phyloP scores from a whole-genome alignment of 2,113 vertebrate species.

The Chloropsis hardwickii region DNA sequence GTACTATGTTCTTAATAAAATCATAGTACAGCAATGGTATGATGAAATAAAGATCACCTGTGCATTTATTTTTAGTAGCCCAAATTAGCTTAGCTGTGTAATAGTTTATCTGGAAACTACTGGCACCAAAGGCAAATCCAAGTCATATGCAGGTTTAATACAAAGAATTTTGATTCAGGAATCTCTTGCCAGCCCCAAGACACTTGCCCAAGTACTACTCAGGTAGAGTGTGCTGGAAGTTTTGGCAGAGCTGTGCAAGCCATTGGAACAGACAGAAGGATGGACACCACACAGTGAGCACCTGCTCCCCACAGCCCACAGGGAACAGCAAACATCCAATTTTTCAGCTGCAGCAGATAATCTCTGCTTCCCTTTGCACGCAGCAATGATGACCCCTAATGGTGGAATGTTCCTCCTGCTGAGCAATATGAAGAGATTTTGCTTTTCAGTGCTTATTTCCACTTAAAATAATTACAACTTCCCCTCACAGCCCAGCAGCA shows the following conservation, averaged over 20 bases:
- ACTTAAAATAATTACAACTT: neutral
- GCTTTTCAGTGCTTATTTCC: neutral
- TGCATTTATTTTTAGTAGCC: neutral
- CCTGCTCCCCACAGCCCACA: neutral
- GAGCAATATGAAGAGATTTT: neutral
- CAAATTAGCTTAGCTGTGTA: neutral
- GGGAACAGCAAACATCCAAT: neutral
- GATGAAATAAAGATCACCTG: neutral
- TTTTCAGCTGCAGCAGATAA: neutral
- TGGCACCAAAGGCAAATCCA: neutral
- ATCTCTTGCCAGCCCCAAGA: neutral
- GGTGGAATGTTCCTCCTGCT: slow-evolving; percentile 1
- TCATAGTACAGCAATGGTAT: neutral
- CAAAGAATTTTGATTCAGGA: neutral
- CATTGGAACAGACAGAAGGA: neutral
- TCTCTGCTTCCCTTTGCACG: neutral
- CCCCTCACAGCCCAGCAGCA: neutral
- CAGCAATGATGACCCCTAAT: slow-evolving; percentile 51
- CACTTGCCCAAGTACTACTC: neutral
- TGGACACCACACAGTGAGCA: neutral
- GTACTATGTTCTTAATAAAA: slow-evolving; percentile 28
- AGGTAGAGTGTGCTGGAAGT: neutral
- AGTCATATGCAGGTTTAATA: neutral
- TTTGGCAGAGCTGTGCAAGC: neutral
- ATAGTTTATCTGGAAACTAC: neutral